phyloP scores from a whole-genome alignment of 1,140 invertebrate genomes.

The Manduca sexta region DNA sequence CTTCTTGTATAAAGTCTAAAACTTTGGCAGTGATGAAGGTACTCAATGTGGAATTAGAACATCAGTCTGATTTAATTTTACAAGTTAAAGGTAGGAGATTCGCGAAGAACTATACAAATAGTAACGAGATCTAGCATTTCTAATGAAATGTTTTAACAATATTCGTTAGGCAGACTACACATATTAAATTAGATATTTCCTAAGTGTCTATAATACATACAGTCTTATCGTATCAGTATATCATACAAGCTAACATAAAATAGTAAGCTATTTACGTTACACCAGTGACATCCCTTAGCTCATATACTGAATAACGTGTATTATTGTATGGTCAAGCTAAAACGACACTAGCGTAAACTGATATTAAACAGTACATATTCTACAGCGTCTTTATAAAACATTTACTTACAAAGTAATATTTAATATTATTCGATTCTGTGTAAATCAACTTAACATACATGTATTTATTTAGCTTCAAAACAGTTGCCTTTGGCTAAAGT shows the following conservation, averaged over 20 bases:
- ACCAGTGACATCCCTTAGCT: not conserved
- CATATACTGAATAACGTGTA: not conserved
- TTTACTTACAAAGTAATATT: constrained; percentile 1
- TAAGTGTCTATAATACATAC: constrained; percentile 39
- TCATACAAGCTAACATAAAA: constrained; percentile 19
- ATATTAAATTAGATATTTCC: constrained; percentile 21
- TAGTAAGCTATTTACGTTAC: not conserved
- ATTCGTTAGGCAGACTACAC: constrained; percentile 27
- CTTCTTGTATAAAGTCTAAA: constrained; percentile 33
- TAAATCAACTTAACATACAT: not conserved
- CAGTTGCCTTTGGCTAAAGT: constrained; percentile 58
- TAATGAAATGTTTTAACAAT: constrained; percentile 43
- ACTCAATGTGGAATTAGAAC: constrained; percentile 39
- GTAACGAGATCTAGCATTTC: constrained; percentile 65
- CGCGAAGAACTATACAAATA: not conserved
- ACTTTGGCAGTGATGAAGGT: constrained; percentile 61
- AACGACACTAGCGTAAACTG: not conserved
- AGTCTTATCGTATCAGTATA: constrained; percentile 48
- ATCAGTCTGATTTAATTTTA: constrained; percentile 48
- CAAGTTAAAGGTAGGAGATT: not conserved
- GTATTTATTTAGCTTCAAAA: constrained; percentile 14
- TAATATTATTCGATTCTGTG: not conserved
- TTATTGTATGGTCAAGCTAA: not conserved
- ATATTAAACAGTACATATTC: not conserved
- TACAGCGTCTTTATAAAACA: not conserved